Evolutionary conservation across 2,888 invertebrate species (phyloP), one percentile per base, ranked within the genome.

Genomic region (Amaurobius ferox): DNA sequence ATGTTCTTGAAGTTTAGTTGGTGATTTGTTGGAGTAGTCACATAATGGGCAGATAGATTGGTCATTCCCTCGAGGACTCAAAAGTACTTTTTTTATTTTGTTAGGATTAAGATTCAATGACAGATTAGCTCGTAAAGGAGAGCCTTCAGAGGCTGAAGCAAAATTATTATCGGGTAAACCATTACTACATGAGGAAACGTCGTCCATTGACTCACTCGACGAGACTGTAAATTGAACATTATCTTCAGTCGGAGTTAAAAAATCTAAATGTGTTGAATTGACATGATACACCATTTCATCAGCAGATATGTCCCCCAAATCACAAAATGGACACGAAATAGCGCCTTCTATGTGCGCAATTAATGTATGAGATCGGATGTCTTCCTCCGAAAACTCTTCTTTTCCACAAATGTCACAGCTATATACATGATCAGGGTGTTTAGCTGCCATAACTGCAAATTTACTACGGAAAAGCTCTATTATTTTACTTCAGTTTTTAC

Each of bases 331-430:
- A 90, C 96, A 96, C 71, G 94, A 94, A 11, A 94, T 94, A 88
- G 94, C 94, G 0, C 95, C 95, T 87, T 95, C 95, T 11, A 96
- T 94, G 91, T 96, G 96, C 89, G 94, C 95, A 66, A 95, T 93
- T 78, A 95, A 93, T 86, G 96, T 95, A 91, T 96, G 96, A 26
- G 94, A 93, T 72, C 95, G 92, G 94, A 96, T 95, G 89, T 95
- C 90, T 29, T 89, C 89, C 40, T 91, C 90, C 9, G 89, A 89
- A 87, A 96, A 93, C 26, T 95, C 95, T 89, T 95, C 95, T 88
- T 95, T 93, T n/a, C 96, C 96, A 91, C 96, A 96, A 88, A 96
- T 95, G 92, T 96, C 95, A 92, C 96, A 96, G 77, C 94, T 94
- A 91, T 94, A 94, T 90, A 91, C 93, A 89, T 93, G 91, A 90